Evolutionary conservation across 2,888 invertebrate species (phyloP).

Genomic region (Pilophorus perplexus): DNA sequence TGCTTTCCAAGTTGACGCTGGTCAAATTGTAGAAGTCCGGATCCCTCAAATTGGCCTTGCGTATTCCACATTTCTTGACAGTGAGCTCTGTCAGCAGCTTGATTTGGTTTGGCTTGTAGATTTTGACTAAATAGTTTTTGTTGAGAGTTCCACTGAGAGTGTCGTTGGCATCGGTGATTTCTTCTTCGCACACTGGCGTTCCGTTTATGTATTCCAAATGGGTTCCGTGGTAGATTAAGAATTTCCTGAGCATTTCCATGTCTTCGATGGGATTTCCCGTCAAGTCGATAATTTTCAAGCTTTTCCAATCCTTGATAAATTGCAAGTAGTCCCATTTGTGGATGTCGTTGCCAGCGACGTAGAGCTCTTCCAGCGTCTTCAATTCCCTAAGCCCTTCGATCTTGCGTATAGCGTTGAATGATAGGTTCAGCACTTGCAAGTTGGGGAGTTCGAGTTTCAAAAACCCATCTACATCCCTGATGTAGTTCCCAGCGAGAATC

Average conservation of each 20-base stretch:
- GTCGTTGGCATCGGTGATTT: constrained; percentile 39
- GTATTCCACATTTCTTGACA: constrained; percentile 40
- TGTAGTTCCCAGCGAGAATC: constrained; percentile 27
- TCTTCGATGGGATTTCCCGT: constrained; percentile 40
- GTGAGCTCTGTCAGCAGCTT: constrained; percentile 35
- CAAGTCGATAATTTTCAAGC: constrained; percentile 43
- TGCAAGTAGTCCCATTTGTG: constrained; percentile 34
- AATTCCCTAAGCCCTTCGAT: constrained; percentile 30
- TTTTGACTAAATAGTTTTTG: constrained; percentile 37
- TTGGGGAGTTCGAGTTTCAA: neutral
- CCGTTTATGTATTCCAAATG: constrained; percentile 43
- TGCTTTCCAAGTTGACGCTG: constrained; percentile 44
- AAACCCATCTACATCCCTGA: constrained; percentile 29
- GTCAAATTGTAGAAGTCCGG: constrained; percentile 29
- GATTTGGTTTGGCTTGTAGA: constrained; percentile 40
- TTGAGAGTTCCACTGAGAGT: constrained; percentile 41
- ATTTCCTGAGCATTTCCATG: constrained; percentile 34
- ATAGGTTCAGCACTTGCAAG: constrained; percentile 41
- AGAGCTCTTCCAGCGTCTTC: constrained; percentile 39
- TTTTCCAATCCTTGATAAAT: constrained; percentile 37
- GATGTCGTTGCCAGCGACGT: constrained; percentile 40
- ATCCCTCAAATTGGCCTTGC: constrained; percentile 30
- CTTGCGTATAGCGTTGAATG: constrained; percentile 38
- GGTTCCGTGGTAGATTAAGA: constrained; percentile 40
- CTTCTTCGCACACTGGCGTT: constrained; percentile 22